Base-by-base conservation (phyloP, 2,888 invertebrate genomes). In the Meganola albula region DNA sequence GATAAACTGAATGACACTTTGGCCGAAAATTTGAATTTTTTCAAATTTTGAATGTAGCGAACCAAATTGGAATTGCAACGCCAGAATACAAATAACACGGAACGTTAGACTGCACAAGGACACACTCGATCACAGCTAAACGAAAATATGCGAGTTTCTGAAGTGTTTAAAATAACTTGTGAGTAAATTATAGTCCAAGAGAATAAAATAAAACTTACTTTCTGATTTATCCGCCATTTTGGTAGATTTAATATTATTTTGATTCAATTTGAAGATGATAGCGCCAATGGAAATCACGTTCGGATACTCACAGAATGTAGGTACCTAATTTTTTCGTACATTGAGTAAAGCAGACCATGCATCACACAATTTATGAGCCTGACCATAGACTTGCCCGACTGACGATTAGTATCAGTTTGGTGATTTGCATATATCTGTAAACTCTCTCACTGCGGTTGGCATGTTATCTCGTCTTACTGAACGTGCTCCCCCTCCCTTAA, bases 221-320 rank as follows among this genome's bases (percentile, higher is more conserved):
- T 92, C 90, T 88, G 90, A 89, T 89, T 89, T 88, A 88, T 92
- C 91, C 90, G 92, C 92, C 92, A 92, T 92, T 86, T 92, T 92
- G 91, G 89, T 88, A n/a, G n/a, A n/a, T n/a, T n/a, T n/a, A n/a
- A n/a, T n/a, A n/a, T 85, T 44, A 55, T 63, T 72, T 71, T 60
- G 65, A 53, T 50, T 45, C 44, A 40, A 65, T 74, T 75, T 73
- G 66, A 75, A 76, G 72, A 72, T 50, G 69, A 43, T 66, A 79
- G 78, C 79, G 83, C 80, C 80, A 82, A 82, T 65, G 66, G 34
- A 39, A 35, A 43, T 46, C 44, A 48, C 45, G 54, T 61, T 65
- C 53, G 56, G 58, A 55, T 62, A 54, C 10, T 18, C 12, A 27
- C 23, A 7, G n/a, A n/a, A n/a, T n/a, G n/a, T n/a, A n/a, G n/a